Evolutionary conservation across 2,113 vertebrate genomes (phyloP).

Genomic region (western clawed frog (Xenopus tropicalis)): UCB_Xtro_10.0 CM004445.2:12444001-12444500

Average conservation of each 20-base stretch:
- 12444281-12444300: conserved; percentile 31
- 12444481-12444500: not conserved
- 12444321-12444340: conserved; percentile 6
- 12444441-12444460: conserved; percentile 10
- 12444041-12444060: too few relatives aligned
- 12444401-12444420: conserved; percentile 23
- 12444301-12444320: not conserved
- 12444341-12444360: conserved; percentile 24
- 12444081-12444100: too few relatives aligned
- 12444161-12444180: too few relatives aligned
- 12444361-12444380: conserved; percentile 40
- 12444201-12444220: conserved; percentile 1
- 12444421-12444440: conserved; percentile 13
- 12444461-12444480: conserved; percentile 19
- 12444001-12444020: too few relatives aligned
- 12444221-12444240: conserved; percentile 4
- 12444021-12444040: too few relatives aligned
- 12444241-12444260: conserved; percentile 19
- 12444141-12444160: too few relatives aligned
- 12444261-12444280: conserved; percentile 30
- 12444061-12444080: too few relatives aligned
- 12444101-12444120: too few relatives aligned
- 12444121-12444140: too few relatives aligned
- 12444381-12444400: conserved; percentile 28
- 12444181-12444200: not conserved